Evolutionary conservation across 2,113 vertebrate species (phyloP).

Genomic region (Semnornis frantzii): DNA sequence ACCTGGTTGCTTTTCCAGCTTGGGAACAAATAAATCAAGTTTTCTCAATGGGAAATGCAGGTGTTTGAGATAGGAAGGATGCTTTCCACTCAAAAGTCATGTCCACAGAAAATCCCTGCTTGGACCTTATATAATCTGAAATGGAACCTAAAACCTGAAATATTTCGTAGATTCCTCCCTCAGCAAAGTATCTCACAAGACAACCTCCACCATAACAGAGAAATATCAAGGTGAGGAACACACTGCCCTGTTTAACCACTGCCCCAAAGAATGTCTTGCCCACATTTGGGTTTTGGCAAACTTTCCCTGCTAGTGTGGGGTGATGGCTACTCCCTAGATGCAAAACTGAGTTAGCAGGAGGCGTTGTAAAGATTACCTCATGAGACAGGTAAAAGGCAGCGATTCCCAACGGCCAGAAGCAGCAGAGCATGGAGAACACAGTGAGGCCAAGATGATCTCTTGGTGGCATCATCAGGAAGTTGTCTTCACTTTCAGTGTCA

Average conservation of each 20-base stretch:
- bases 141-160: background rate
- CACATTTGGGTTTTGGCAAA: background rate
- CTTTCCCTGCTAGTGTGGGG: background rate
- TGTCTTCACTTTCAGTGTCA: slow-evolving; percentile 92
- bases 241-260: background rate
- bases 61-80: background rate
- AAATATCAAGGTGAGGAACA: background rate
- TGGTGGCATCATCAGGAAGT: slow-evolving; percentile 92
- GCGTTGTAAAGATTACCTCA: slow-evolving; percentile 74
- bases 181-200: background rate
- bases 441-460: slow-evolving; percentile 92
- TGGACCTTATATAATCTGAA: background rate
- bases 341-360: background rate
- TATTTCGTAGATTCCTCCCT: background rate
- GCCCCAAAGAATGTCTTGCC: background rate
- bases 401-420: slow-evolving; percentile 95
- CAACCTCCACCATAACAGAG: background rate
- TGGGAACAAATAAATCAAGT: background rate
- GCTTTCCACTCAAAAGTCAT: background rate
- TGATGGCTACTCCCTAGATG: background rate
- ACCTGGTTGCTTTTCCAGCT: background rate
- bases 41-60: background rate
- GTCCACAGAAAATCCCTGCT: background rate
- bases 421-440: slow-evolving; percentile 97
- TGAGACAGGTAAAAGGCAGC: slow-evolving; percentile 94